A percentile compares a stretch with the other conserved stretches of the same genome.
Evolutionary conservation across 2,113 vertebrate species (phyloP).

Genomic region (Spizaetus ornatus): DNA sequence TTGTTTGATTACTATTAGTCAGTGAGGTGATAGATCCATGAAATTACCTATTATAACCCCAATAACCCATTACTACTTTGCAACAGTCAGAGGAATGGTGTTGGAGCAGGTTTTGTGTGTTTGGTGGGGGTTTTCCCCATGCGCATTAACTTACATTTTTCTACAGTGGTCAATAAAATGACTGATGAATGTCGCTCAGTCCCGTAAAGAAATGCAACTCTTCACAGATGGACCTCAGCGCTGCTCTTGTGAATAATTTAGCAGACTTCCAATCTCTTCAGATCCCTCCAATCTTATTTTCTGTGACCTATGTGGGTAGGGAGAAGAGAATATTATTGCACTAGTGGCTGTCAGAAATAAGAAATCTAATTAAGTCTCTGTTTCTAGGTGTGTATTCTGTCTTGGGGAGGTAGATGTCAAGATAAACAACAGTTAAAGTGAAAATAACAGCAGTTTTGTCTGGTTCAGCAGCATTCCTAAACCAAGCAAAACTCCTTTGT

Average conservation of each 20-base stretch:
- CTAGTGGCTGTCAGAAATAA: not conserved
- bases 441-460: not conserved
- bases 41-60: not conserved
- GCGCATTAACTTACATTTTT: not conserved
- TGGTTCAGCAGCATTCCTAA: not conserved
- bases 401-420: not conserved
- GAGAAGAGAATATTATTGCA: not conserved
- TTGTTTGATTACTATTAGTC: not conserved
- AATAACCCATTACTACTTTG: not conserved
- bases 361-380: not conserved
- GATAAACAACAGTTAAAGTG: not conserved
- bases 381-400: not conserved
- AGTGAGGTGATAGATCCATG: not conserved
- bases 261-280: not conserved
- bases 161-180: not conserved
- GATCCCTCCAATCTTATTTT: not conserved
- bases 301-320: not conserved
- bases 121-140: not conserved
- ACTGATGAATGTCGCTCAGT: not conserved
- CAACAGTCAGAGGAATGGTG: not conserved
- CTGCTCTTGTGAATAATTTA: not conserved
- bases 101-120: not conserved
- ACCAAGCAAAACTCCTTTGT: not conserved
- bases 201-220: accelerated
- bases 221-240: not conserved